Conservation (phyloP, 2,888 invertebrate genomes). For the Drosophila prolongata region DNA sequence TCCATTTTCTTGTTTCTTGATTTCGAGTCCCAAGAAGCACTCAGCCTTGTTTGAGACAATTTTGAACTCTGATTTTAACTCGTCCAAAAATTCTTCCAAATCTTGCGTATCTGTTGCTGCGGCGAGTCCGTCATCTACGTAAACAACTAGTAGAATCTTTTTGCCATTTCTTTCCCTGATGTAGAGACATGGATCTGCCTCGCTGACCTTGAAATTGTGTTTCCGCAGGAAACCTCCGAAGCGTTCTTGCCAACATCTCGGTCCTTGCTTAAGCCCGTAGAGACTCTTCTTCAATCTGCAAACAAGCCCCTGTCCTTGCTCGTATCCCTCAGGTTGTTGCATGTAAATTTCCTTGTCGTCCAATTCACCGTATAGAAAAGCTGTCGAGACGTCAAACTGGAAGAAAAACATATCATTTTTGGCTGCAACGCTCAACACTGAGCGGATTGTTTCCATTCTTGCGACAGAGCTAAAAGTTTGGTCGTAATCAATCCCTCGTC, state of each 20-base stretch:
- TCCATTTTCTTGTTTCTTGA: background rate
- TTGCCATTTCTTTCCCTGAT: background rate
- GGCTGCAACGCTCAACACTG: conserved; percentile 2
- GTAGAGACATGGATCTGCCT: conserved; percentile 1
- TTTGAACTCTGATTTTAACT: background rate
- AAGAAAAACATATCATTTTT: background rate
- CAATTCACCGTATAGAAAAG: background rate
- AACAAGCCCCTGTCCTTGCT: background rate
- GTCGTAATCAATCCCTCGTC: background rate
- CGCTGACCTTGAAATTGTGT: too few species aligned
- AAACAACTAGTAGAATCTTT: background rate
- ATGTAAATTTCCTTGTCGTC: conserved; percentile 4
- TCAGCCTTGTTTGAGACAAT: background rate
- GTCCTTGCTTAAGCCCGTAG: too few species aligned
- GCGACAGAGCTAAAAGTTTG: background rate
- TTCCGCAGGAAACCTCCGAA: background rate
- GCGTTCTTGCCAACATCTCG: background rate
- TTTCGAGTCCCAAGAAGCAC: background rate
- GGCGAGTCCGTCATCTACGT: background rate
- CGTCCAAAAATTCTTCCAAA: conserved; percentile 1
- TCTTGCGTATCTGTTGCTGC: conserved; percentile 3
- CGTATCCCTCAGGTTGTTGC: conserved; percentile 1
- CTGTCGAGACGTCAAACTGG: background rate
- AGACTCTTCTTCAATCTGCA: background rate
- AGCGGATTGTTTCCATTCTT: conserved; percentile 1